These are phyloP conservation scores for Umimayanthus chanpuru DNA, from an alignment of 92 coral and sea anemone species.

Conservation along the genomic window DNA sequence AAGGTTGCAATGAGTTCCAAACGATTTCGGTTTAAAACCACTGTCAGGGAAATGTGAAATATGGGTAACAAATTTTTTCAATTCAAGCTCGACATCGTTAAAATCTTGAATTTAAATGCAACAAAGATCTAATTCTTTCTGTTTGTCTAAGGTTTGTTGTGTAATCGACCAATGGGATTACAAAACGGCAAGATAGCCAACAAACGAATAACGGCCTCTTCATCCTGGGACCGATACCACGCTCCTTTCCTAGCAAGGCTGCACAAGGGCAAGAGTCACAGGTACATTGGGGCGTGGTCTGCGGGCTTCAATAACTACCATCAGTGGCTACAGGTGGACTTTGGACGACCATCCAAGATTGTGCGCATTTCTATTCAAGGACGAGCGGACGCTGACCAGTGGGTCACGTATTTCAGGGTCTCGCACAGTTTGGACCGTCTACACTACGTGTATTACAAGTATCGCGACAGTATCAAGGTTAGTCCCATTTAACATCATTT, in stretches of 20 bases:
- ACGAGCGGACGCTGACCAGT: slow-evolving; percentile 42
- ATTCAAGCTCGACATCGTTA: too few relatives aligned
- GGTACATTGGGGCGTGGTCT: slow-evolving; percentile 49
- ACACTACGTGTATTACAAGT: slow-evolving; percentile 26
- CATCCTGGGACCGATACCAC: slow-evolving; percentile 24
- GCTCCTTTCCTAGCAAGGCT: slow-evolving; percentile 52
- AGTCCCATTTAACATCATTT: not conserved
- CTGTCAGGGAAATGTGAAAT: too few relatives aligned
- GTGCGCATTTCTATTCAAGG: slow-evolving; percentile 43
- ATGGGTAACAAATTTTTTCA: too few relatives aligned
- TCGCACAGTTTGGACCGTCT: slow-evolving; percentile 39
- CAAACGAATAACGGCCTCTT: slow-evolving; percentile 36
- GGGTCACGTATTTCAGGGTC: slow-evolving; percentile 40
- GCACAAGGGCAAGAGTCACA: slow-evolving; percentile 21
- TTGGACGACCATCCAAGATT: slow-evolving; percentile 44
- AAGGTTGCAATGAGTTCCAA: too few relatives aligned
- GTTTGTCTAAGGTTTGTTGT: slow-evolving; percentile 8
- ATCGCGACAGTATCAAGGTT: slow-evolving; percentile 17
- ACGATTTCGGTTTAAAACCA: too few relatives aligned
- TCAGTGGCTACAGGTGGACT: slow-evolving; percentile 39
- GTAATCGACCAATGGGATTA: slow-evolving; percentile 42
- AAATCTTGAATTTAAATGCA: too few relatives aligned
- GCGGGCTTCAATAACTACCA: slow-evolving; percentile 32
- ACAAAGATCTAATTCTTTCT: not conserved
- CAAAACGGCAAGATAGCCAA: slow-evolving; percentile 35